Evolutionary conservation across 2,113 vertebrate species (phyloP).

Genomic region (Ophiodon elongatus): DNA sequence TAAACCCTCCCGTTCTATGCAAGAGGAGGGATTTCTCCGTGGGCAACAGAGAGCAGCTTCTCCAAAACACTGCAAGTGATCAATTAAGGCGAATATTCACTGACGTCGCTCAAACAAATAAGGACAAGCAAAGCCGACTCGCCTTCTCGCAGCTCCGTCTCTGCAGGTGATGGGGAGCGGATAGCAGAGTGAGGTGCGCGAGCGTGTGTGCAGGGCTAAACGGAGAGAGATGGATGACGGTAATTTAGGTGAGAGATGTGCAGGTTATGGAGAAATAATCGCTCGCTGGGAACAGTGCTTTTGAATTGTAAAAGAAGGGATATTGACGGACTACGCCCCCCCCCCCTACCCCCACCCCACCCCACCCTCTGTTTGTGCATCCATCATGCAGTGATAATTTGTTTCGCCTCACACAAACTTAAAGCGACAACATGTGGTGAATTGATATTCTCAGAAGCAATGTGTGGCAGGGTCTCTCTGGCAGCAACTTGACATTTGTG

Average conservation of each 20-base stretch:
- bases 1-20: constrained; percentile 23
- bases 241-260: constrained; percentile 78
- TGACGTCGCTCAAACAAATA: constrained; percentile 34
- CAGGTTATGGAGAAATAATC: constrained; percentile 78
- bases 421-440: constrained; percentile 19
- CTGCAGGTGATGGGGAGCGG: constrained; percentile 56
- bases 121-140: constrained; percentile 29
- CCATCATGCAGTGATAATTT: constrained; percentile 34
- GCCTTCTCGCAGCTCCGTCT: constrained; percentile 56
- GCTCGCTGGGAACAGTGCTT: constrained; percentile 58
- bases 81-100: constrained; percentile 37
- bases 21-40: not conserved
- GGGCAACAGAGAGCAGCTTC: constrained; percentile 28
- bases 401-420: constrained; percentile 33
- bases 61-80: constrained; percentile 37
- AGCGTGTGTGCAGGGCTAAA: constrained; percentile 37
- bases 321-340: constrained; percentile 43
- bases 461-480: not conserved
- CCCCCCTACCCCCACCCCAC: not conserved
- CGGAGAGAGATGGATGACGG: constrained; percentile 77
- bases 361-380: constrained; percentile 31
- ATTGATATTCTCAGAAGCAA: constrained; percentile 14
- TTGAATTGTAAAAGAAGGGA: constrained; percentile 61
- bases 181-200: constrained; percentile 26
- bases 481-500: not conserved